phyloP scores from a whole-genome alignment of 2,113 vertebrate genomes.

The Lasiurus cinereus region DNA sequence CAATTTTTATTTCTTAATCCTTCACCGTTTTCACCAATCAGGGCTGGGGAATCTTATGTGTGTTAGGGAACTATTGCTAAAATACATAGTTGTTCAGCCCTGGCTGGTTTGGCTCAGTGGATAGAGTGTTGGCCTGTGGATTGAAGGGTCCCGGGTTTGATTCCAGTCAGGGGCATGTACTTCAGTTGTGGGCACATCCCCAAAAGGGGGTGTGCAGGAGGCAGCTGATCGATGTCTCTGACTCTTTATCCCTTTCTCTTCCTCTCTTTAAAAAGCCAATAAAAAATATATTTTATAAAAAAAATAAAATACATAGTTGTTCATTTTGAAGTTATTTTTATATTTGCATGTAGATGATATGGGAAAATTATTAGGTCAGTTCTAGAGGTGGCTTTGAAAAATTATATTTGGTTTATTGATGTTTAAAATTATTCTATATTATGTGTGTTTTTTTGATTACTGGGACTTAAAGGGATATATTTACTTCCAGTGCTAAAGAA shows the following conservation, averaged over 20 bases:
- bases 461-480: constrained; percentile 48
- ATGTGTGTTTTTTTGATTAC: constrained; percentile 13
- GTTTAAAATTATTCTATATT: constrained; percentile 56
- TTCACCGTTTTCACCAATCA: not conserved
- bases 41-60: constrained; percentile 65
- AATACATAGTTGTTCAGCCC: constrained; percentile 23
- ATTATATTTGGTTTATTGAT: constrained; percentile 51
- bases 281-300: too few relatives aligned
- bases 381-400: constrained; percentile 53
- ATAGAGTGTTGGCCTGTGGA: too few relatives aligned
- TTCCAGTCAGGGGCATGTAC: too few relatives aligned
- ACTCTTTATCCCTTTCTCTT: too few relatives aligned
- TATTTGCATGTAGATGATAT: constrained; percentile 16
- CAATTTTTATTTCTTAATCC: constrained; percentile 10
- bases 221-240: too few relatives aligned
- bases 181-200: too few relatives aligned
- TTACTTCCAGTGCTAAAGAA: constrained; percentile 43
- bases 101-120: too few relatives aligned
- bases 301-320: constrained; percentile 29
- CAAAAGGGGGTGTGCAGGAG: too few relatives aligned
- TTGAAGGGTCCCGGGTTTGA: too few relatives aligned
- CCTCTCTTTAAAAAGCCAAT: too few relatives aligned
- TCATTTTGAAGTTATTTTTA: constrained; percentile 53
- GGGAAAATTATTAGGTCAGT: constrained; percentile 43
- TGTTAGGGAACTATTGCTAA: not conserved